Evolutionary conservation across 2,797 vertebrate species (phyloP).

Genomic region (Pseudomugil gertrudae): DNA sequence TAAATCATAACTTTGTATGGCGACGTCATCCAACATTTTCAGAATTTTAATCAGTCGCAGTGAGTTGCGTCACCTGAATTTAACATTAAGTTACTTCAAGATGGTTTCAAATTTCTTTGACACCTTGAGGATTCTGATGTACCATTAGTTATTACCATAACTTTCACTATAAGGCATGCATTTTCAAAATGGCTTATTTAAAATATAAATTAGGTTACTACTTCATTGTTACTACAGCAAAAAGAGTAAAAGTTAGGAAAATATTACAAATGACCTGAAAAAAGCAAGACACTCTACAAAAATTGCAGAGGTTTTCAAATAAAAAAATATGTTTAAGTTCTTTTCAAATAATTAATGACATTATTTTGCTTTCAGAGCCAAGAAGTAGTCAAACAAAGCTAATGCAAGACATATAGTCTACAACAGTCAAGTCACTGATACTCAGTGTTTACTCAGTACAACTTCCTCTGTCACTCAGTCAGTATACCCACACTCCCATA

Average conservation of each 20-base stretch:
- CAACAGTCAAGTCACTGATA: conserved; percentile 37
- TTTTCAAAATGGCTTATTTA: too few species aligned
- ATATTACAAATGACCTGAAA: background rate
- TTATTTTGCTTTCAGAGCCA: background rate
- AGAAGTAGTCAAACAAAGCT: conserved; percentile 3
- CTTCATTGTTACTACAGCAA: background rate
- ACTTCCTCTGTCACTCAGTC: conserved; percentile 61
- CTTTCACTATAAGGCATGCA: too few species aligned
- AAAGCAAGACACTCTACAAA: background rate
- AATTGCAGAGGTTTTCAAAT: background rate
- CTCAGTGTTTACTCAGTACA: conserved; percentile 50
- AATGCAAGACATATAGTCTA: conserved; percentile 12
- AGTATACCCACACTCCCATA: conserved; percentile 48
- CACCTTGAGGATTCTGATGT: background rate
- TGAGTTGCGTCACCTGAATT: background rate
- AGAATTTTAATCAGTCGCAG: background rate
- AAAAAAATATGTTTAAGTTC: background rate
- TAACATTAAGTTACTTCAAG: background rate
- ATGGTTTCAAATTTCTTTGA: background rate
- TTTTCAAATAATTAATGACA: background rate
- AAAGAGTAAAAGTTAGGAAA: background rate
- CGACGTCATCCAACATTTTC: background rate
- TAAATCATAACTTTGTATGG: background rate
- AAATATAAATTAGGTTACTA: background rate
- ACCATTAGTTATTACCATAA: background rate